Evolutionary conservation across 37 sponge, comb jelly and placozoan genomes (phyloP).

Genomic region (Aplysina aerophoba): DNA sequence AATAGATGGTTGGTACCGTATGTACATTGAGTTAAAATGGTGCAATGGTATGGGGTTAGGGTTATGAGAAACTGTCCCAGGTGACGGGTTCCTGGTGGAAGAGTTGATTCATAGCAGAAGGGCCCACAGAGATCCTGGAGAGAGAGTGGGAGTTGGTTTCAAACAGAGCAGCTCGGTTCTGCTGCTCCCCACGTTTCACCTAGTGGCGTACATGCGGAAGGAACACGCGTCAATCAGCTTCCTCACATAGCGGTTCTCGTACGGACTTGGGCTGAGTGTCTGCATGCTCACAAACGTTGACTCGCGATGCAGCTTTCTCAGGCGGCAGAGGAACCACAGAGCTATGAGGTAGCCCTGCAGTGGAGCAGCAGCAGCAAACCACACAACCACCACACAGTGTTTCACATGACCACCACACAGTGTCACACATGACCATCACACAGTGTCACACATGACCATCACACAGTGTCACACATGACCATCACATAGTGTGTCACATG

Average conservation of each 20-base stretch:
- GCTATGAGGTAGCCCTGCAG: slow-evolving; percentile 58
- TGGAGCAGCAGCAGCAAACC: background rate
- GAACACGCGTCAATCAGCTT: slow-evolving; percentile 78
- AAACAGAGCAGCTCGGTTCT: slow-evolving; percentile 88
- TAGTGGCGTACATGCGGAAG: slow-evolving; percentile 87
- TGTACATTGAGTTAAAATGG: too few species aligned
- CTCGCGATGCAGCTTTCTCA: slow-evolving; percentile 48
- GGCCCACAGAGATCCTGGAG: background rate
- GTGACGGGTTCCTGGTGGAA: slow-evolving; percentile 27
- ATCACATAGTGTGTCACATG: too few species aligned
- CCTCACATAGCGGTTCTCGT: slow-evolving; percentile 67
- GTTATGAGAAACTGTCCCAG: slow-evolving; percentile 16
- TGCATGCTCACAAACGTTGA: slow-evolving; percentile 51
- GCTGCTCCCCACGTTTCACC: slow-evolving; percentile 93
- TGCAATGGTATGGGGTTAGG: too few species aligned
- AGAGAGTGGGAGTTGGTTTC: slow-evolving; percentile 57
- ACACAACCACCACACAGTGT: too few species aligned
- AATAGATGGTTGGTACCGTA: too few species aligned
- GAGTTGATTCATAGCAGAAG: background rate
- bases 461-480: too few species aligned
- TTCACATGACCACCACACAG: background rate
- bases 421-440: too few species aligned
- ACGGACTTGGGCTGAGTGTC: slow-evolving; percentile 58
- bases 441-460: too few species aligned
- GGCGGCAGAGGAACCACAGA: slow-evolving; percentile 53